phyloP scores from a whole-genome alignment of 2,888 invertebrate genomes.

The Exocentrus adspersus region DNA sequence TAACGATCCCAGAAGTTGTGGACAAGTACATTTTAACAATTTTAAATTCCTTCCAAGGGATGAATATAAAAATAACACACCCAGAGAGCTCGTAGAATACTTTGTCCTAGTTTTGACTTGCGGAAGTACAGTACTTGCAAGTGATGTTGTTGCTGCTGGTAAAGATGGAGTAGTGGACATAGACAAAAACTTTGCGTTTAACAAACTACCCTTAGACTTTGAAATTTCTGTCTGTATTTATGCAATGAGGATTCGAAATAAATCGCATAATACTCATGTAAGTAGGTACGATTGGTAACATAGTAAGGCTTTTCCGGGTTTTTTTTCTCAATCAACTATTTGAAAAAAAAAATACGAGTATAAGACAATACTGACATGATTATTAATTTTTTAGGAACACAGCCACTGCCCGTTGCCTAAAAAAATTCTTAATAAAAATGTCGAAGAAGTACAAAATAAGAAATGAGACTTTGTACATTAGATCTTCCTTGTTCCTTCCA shows the following conservation, averaged over 20 bases:
- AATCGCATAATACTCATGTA: constrained; percentile 37
- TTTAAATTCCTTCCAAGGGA: constrained; percentile 31
- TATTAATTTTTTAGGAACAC: constrained; percentile 25
- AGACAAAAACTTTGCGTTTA: constrained; percentile 35
- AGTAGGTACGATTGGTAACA: neutral
- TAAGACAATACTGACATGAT: neutral
- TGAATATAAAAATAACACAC: constrained; percentile 16
- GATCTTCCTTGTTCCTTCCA: constrained; percentile 40
- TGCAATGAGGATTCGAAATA: constrained; percentile 38
- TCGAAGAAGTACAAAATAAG: constrained; percentile 24
- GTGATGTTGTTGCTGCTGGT: constrained; percentile 35
- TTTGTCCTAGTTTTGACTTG: constrained; percentile 40
- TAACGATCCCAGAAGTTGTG: constrained; percentile 29
- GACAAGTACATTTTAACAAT: constrained; percentile 37
- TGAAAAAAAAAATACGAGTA: neutral
- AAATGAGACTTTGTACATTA: constrained; percentile 23
- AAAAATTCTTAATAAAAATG: constrained; percentile 35
- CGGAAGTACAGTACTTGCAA: constrained; percentile 41
- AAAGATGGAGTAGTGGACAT: constrained; percentile 30
- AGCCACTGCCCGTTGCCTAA: constrained; percentile 42
- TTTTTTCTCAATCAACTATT: too few relatives aligned
- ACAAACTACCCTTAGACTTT: constrained; percentile 39
- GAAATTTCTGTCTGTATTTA: constrained; percentile 41
- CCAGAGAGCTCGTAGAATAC: constrained; percentile 31
- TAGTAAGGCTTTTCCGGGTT: too few relatives aligned